phyloP scores from a whole-genome alignment of 2,888 invertebrate genomes.

The Smittia aterrima region DNA sequence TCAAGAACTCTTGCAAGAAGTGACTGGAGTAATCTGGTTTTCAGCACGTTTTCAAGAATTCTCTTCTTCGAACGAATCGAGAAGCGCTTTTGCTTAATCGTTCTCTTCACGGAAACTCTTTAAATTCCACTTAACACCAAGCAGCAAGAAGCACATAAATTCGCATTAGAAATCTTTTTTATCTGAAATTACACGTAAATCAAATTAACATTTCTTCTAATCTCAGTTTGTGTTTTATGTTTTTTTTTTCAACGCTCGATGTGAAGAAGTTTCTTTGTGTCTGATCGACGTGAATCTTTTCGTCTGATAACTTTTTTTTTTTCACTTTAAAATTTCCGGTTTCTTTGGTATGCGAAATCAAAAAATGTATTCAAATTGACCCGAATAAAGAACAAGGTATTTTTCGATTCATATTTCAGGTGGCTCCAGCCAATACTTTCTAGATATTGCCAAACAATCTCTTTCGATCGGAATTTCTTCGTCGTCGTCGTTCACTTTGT shows the following conservation, averaged over 20 bases:
- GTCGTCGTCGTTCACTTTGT: not conserved
- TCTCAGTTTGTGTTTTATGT: not conserved
- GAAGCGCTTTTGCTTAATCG: no score
- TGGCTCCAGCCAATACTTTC: not conserved
- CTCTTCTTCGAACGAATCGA: no score
- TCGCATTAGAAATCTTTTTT: not conserved
- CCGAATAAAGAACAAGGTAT: slow-evolving; percentile 1
- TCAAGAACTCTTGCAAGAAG: no score
- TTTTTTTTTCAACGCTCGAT: not conserved
- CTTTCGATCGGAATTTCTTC: not conserved
- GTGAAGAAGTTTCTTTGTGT: not conserved
- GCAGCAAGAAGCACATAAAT: no score
- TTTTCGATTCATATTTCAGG: not conserved
- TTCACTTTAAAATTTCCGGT: not conserved
- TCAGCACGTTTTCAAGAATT: no score
- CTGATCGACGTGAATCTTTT: not conserved
- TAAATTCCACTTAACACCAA: no score
- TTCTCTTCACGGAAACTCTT: no score
- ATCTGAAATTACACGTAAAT: slow-evolving; percentile 15
- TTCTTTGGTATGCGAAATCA: not conserved
- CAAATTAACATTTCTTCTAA: not conserved
- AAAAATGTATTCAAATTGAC: slow-evolving; percentile 12
- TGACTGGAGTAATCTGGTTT: no score
- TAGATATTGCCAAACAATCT: not conserved
- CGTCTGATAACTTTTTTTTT: not conserved